Conservation (phyloP, 92 coral and sea anemone genomes). For the Epizoanthus rinbou region DNA sequence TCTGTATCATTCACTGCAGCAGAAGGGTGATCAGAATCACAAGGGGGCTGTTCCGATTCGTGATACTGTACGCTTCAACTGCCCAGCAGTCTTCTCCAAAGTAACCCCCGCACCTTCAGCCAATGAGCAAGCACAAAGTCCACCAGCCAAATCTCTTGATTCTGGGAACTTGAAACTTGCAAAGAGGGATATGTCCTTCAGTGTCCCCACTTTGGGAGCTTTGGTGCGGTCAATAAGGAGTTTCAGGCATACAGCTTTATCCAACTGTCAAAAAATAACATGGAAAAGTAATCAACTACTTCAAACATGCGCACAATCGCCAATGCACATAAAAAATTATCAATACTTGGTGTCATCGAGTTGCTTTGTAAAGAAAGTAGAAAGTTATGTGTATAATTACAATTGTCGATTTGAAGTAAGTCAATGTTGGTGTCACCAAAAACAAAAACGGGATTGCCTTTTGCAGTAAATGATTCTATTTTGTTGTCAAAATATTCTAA, state of each 20-base stretch:
- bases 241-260: neutral
- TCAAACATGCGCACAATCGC: too few relatives aligned
- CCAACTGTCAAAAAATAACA: neutral
- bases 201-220: conserved; percentile 13
- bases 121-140: neutral
- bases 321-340: too few relatives aligned
- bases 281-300: too few relatives aligned
- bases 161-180: conserved; percentile 7
- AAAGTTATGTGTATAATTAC: conserved; percentile 39
- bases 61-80: too few relatives aligned
- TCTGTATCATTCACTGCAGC: neutral
- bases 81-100: too few relatives aligned
- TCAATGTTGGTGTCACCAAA: conserved; percentile 9
- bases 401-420: neutral
- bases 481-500: neutral
- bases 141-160: neutral
- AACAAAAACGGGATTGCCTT: neutral
- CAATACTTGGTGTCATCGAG: conserved; percentile 8
- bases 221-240: neutral
- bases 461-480: neutral
- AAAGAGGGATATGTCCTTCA: neutral
- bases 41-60: neutral
- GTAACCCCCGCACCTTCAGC: neutral
- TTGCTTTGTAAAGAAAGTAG: conserved; percentile 27
- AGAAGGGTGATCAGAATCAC: neutral